Percentiles rank a stretch among this genome's conserved stretches.
Conservation (phyloP, 2,888 invertebrate genomes). For the Andrena hattorfiana region DNA sequence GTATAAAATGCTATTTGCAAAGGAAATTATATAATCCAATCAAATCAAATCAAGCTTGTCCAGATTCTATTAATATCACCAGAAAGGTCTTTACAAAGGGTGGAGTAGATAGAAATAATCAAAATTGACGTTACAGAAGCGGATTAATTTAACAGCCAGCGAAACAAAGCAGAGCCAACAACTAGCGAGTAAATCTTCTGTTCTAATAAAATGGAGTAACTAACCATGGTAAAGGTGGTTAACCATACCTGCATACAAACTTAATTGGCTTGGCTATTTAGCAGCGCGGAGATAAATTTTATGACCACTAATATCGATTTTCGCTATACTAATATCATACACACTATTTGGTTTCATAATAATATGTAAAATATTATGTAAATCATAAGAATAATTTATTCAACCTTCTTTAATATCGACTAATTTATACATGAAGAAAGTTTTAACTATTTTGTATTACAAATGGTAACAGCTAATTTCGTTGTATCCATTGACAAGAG, state of each 20-base stretch:
- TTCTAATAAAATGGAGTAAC: constrained; percentile 23
- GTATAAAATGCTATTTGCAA: background rate
- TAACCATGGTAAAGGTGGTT: constrained; percentile 15
- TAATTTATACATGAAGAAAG: background rate
- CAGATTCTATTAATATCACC: background rate
- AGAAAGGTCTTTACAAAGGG: background rate
- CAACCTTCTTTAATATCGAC: background rate
- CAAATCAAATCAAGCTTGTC: background rate
- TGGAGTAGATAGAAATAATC: background rate
- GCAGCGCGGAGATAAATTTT: constrained; percentile 1
- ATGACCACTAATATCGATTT: constrained; percentile 3
- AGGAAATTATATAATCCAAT: background rate
- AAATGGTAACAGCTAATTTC: too few species aligned
- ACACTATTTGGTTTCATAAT: background rate
- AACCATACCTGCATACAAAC: constrained; percentile 15
- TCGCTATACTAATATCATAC: background rate
- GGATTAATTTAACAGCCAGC: constrained; percentile 16
- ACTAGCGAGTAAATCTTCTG: constrained; percentile 13
- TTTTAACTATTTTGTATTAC: background rate
- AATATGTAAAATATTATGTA: background rate
- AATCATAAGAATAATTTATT: background rate
- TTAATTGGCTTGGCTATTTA: constrained; percentile 8
- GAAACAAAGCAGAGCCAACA: constrained; percentile 20
- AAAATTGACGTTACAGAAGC: background rate
- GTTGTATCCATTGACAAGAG: too few species aligned